Conservation (phyloP, 2,113 vertebrate species). For the Philantomba maxwellii region DNA sequence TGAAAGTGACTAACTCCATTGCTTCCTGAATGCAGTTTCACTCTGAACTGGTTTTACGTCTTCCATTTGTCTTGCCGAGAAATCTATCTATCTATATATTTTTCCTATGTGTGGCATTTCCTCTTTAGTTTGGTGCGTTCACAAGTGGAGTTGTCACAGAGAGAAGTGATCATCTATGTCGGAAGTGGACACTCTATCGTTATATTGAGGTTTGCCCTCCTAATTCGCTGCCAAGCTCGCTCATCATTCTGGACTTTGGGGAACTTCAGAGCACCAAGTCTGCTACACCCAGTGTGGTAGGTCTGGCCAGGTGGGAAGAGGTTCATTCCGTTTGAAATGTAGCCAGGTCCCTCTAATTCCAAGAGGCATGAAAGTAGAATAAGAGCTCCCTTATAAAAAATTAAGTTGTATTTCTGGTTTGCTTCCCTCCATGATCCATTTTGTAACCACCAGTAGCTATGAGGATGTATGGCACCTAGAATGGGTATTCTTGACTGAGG, state of each 20-base stretch:
- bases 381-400: neutral
- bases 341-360: neutral
- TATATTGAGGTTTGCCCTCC: slow-evolving; percentile 30
- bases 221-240: slow-evolving; percentile 36
- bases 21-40: fast-evolving
- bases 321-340: slow-evolving; percentile 19
- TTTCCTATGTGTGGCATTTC: neutral
- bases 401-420: neutral
- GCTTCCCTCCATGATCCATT: neutral
- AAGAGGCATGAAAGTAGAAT: slow-evolving; percentile 15
- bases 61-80: neutral
- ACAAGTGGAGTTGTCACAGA: neutral
- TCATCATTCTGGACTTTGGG: slow-evolving; percentile 17
- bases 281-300: neutral
- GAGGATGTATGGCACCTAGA: neutral
- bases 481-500: neutral
- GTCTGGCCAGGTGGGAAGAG: neutral
- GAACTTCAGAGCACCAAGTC: neutral
- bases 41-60: neutral
- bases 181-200: slow-evolving; percentile 24
- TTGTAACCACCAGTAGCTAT: neutral
- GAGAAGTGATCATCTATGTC: slow-evolving; percentile 5
- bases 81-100: neutral
- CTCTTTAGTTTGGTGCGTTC: neutral
- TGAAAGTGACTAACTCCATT: neutral